Conservation (phyloP, 2,113 vertebrate species). For the Lagopus leucura region DNA sequence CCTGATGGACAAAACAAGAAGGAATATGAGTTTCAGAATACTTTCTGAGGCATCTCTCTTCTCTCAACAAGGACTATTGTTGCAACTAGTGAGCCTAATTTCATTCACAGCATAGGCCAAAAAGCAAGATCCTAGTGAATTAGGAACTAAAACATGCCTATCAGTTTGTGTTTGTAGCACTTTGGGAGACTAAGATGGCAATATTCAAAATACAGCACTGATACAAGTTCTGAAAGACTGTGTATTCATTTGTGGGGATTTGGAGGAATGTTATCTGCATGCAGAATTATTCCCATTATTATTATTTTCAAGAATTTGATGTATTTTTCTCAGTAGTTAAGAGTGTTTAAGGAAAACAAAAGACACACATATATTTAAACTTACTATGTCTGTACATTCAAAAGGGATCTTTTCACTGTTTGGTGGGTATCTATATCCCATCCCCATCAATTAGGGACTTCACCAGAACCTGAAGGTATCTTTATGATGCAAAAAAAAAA, state of each 20-base stretch:
- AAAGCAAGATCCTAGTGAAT: background rate
- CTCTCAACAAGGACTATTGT: background rate
- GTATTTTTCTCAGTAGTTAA: background rate
- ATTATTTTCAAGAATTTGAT: background rate
- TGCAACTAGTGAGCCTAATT: background rate
- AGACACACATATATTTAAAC: fast-evolving
- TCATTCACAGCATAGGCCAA: background rate
- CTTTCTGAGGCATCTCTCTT: background rate
- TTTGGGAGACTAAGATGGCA: background rate
- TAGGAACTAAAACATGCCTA: background rate
- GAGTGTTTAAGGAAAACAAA: background rate
- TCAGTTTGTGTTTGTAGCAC: background rate
- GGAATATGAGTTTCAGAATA: background rate
- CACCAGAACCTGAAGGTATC: background rate
- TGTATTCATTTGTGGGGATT: background rate
- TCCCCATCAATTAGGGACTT: background rate
- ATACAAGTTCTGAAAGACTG: background rate
- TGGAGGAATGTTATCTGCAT: background rate
- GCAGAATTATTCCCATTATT: background rate
- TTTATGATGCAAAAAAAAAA: background rate
- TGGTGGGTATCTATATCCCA: background rate
- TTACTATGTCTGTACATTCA: background rate
- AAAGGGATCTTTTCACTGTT: background rate
- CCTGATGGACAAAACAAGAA: background rate
- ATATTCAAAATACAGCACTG: background rate